Base-by-base conservation (phyloP, 2,113 vertebrate species). In the Aythya baeri region DNA sequence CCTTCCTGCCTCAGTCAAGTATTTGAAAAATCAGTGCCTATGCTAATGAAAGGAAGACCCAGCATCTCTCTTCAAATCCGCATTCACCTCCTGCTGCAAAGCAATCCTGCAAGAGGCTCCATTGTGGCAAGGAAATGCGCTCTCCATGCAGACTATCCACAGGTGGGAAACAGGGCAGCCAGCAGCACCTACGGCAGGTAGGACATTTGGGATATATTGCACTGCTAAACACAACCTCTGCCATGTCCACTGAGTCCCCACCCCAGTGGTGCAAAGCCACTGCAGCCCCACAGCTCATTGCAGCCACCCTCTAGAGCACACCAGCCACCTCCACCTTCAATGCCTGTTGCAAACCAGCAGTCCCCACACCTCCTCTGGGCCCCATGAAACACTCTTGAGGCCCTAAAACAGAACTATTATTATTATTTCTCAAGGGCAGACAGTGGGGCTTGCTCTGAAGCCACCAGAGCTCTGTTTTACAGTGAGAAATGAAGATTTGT, bases 241-340 rank as follows among this genome's bases (percentile, higher is more conserved):
- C 3, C 13, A 10, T 0, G 11, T 17, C 14, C 43, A 29, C 36
- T 59, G 20, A 7, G 11, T 27, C 52, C 41, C 44, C 1, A 1
- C 10, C 20, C 17, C 44, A 67, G 44, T 1, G 2, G 7, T 6
- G 61, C 26, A 92, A 70, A 74, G 55, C 32, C 27, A 36, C 4
- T 43, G 32, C 52, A 72, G 62, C 4, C 14, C 26, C 52, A 75
- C 31, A 18, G 57, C 59, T 79, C 32, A 15, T 32, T 36, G 26
- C 15, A 32, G 6, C 36, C 43, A 43, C 14, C 6, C 31, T 44
- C 70, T 59, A 70, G 18, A 70, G 27, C 50, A 36, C 15, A 32
- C 4, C 83, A 82, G 38, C 13, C 52, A 78, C 17, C 17, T 70
- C 7, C 25, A 27, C 13, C 32, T 78, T 52, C 44, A 46, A 27